These are phyloP conservation scores for Antechinus stuartii DNA, from an alignment of 2,113 vertebrate species.

Conservation along the genomic window DNA sequence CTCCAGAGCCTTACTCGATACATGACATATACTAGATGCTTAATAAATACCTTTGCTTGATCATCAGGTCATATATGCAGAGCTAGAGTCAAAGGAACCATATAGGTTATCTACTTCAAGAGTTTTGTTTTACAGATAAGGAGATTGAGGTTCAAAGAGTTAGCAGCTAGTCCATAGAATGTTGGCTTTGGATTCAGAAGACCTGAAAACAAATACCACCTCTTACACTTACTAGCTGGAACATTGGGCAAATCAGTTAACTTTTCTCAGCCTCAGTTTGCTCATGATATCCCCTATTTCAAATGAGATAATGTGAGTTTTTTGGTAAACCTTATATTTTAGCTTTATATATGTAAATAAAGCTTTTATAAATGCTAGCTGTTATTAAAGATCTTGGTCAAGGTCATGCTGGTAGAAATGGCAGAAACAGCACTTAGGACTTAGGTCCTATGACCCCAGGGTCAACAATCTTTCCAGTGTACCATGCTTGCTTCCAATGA, in stretches of 20 bases:
- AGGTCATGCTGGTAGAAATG: neutral
- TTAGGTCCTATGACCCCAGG: neutral
- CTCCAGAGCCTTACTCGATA: neutral
- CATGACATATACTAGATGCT: neutral
- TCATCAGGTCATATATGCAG: neutral
- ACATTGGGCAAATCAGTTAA: neutral
- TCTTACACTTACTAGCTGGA: neutral
- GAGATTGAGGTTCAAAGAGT: neutral
- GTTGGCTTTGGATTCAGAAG: neutral
- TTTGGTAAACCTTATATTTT: neutral
- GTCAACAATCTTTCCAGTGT: neutral
- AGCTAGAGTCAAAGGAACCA: neutral
- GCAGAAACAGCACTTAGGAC: neutral
- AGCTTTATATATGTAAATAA: neutral
- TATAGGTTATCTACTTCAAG: neutral
- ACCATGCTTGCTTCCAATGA: neutral
- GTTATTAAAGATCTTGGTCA: neutral
- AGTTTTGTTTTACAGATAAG: neutral
- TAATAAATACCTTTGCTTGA: neutral
- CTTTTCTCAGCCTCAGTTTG: neutral
- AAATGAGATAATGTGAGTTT: neutral
- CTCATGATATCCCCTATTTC: neutral
- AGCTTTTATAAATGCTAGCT: neutral
- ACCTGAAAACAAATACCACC: neutral
- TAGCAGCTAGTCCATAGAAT: neutral